Percentiles rank a stretch among this genome's conserved stretches.
Evolutionary conservation across 2,888 invertebrate species (phyloP).

Genomic region (Trilocha varians): DNA sequence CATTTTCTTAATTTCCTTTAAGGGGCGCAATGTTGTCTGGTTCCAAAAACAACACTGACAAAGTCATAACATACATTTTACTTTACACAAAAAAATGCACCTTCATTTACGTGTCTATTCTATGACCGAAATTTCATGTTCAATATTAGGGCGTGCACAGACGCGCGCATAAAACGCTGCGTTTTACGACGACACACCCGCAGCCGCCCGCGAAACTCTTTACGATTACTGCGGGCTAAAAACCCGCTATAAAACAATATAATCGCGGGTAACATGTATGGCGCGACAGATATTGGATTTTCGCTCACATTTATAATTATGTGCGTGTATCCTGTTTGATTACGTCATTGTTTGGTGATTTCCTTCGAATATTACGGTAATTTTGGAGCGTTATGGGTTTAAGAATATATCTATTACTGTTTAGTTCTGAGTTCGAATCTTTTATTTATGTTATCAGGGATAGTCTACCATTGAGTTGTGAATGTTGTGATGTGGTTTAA

Average conservation of each 20-base stretch:
- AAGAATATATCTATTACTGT: no score
- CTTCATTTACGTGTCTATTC: neutral
- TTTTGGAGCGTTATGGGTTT: no score
- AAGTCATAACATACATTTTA: no score
- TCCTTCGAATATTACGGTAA: no score
- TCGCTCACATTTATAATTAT: neutral
- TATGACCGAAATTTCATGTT: neutral
- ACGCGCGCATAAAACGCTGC: constrained; percentile 8
- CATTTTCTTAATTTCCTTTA: no score
- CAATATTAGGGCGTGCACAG: constrained; percentile 6
- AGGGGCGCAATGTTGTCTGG: no score
- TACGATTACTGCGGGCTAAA: constrained; percentile 19
- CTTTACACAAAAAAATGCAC: no score
- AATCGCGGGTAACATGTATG: neutral
- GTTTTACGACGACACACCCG: constrained; percentile 15
- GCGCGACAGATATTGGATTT: neutral
- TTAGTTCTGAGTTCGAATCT: no score
- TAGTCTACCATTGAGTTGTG: no score
- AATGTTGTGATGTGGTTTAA: no score
- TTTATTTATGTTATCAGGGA: no score
- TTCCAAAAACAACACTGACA: no score
- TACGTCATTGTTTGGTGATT: neutral
- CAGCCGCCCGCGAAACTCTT: constrained; percentile 14
- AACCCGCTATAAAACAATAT: constrained; percentile 12
- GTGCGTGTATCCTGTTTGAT: neutral